These are phyloP conservation scores for Hydrocynus forskahlii DNA, from an alignment of 2,797 vertebrate species.

Conservation along the genomic window DNA sequence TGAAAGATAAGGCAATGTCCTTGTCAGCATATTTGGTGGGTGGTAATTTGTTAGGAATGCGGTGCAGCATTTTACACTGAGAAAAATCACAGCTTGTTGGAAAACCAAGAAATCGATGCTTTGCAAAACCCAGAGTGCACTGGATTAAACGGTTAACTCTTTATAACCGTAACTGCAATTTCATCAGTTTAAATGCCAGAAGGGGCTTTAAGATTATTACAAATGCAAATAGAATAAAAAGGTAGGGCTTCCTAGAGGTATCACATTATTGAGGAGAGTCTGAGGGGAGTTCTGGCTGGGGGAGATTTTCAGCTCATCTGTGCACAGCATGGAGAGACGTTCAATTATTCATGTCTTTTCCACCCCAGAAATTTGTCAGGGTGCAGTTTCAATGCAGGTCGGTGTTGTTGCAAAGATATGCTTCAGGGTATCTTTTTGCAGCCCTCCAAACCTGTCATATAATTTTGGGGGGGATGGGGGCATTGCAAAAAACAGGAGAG, in stretches of 20 bases:
- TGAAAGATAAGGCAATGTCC: constrained; percentile 17
- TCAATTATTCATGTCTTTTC: constrained; percentile 58
- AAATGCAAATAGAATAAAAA: constrained; percentile 29
- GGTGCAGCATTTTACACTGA: constrained; percentile 21
- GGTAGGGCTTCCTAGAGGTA: constrained; percentile 1
- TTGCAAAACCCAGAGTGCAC: not conserved
- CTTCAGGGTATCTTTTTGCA: constrained; percentile 27
- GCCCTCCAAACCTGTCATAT: constrained; percentile 23
- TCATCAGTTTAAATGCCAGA: constrained; percentile 14
- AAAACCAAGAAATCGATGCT: constrained; percentile 32
- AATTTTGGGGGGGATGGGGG: not conserved
- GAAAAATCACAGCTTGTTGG: constrained; percentile 27
- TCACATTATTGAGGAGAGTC: not conserved
- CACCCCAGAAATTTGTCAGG: constrained; percentile 51
- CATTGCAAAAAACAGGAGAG: not conserved
- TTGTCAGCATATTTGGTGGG: constrained; percentile 27
- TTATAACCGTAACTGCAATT: constrained; percentile 7
- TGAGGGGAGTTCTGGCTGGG: constrained; percentile 30
- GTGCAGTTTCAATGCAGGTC: constrained; percentile 39
- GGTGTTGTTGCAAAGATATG: constrained; percentile 30
- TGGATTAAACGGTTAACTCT: not conserved
- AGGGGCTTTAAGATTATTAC: constrained; percentile 24
- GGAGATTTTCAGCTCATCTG: constrained; percentile 49
- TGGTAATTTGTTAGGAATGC: constrained; percentile 12
- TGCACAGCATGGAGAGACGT: constrained; percentile 30